Conservation (phyloP, 2,888 invertebrate genomes). For the Erebia aethiops region DNA sequence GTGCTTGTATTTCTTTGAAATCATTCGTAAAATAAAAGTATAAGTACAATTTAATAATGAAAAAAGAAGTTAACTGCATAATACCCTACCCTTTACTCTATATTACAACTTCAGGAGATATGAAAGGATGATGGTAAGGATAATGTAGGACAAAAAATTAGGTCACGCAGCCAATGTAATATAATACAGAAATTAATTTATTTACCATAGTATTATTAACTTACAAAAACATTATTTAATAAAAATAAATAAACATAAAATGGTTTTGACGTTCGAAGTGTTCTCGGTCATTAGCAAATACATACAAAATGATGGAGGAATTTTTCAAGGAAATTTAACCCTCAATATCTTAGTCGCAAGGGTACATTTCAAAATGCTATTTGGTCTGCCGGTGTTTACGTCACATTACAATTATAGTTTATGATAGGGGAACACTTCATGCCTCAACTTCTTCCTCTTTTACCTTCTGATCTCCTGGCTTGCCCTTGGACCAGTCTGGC, state of each 20-base stretch:
- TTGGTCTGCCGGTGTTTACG: slow-evolving; percentile 65
- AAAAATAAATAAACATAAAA: slow-evolving; percentile 67
- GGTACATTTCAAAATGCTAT: slow-evolving; percentile 60
- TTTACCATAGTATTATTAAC: slow-evolving; percentile 69
- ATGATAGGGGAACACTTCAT: slow-evolving; percentile 82
- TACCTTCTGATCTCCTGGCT: slow-evolving; percentile 94
- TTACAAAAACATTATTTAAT: slow-evolving; percentile 73
- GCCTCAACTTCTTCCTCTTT: slow-evolving; percentile 92
- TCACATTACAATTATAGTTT: slow-evolving; percentile 56
- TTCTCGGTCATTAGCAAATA: slow-evolving; percentile 62
- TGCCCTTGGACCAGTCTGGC: slow-evolving; percentile 97
- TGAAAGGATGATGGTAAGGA: slow-evolving; percentile 32
- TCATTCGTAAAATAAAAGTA: too few species aligned
- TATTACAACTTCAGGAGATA: not conserved
- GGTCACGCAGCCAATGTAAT: slow-evolving; percentile 55
- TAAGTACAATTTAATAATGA: not conserved
- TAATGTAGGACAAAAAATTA: slow-evolving; percentile 51
- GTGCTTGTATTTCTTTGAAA: too few species aligned
- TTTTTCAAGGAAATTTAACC: slow-evolving; percentile 29
- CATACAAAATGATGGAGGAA: slow-evolving; percentile 46
- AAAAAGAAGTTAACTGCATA: not conserved
- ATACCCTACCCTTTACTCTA: not conserved
- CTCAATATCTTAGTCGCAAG: slow-evolving; percentile 40
- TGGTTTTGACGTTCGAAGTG: slow-evolving; percentile 65
- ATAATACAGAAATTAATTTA: slow-evolving; percentile 80